Base-by-base conservation (phyloP, 2,113 vertebrate species). In the Sturnus vulgaris region DNA sequence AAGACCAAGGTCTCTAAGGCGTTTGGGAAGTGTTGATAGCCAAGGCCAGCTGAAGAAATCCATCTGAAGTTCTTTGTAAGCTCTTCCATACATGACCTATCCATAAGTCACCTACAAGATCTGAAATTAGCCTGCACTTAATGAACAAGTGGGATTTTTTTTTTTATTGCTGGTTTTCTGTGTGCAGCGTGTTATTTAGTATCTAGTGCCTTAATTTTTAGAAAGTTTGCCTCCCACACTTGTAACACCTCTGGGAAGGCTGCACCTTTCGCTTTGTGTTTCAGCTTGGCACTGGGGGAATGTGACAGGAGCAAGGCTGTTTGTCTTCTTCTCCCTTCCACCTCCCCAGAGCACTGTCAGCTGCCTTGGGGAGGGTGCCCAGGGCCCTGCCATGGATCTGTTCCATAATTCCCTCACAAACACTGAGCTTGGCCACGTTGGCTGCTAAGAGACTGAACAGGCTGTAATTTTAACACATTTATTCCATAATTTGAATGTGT, bases 401-500 rank as follows among this genome's bases (percentile, higher is more conserved):
- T 60, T 25, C 49, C 37, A 13, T 6, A 40, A 64, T 33, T 50
- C 40, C 53, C 60, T 79, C 17, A 37, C 42, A 27, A 42, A 42
- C 42, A 21, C 22, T 21, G 3, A 3, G 6, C 70, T 65, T 21
- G 46, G 47, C 28, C 50, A 5, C 7, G 0, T 4, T 50, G 56
- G 30, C 20, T 42, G 17, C 37, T 70, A 13, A n/a, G 61, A 55
- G 14, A 27, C 4, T 22, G 33, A 68, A n/a, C 27, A 60, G 50
- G 24, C 33, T 0, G 0, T n/a, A 0, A 61, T 78, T 65, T 18
- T 59, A 56, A 42, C 44, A 9, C 0, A 0, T 21, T 59, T 47
- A 19, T 15, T 79, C 53, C 30, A 2, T 39, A 3, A 50, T 52
- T 50, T 21, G 21, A 30, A 39, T 23, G 22, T 66, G 59, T 88